phyloP scores from a whole-genome alignment of 2,888 invertebrate species.

The Mythimna ferrago region DNA sequence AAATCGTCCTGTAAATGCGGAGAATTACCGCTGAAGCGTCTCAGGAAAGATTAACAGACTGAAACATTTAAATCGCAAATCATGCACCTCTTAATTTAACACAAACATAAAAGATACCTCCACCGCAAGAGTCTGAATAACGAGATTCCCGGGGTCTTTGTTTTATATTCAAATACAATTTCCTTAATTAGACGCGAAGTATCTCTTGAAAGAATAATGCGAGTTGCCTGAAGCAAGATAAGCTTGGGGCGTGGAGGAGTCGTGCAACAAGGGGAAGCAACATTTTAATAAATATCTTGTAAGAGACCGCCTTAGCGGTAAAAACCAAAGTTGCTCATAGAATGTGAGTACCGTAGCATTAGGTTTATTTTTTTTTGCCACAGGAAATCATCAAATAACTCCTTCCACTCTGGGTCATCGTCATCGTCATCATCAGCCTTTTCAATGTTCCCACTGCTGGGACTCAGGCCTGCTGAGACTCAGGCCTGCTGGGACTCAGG shows the following conservation, averaged over 20 bases:
- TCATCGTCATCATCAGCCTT: too few species aligned
- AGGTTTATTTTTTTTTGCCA: too few species aligned
- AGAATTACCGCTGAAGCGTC: slow-evolving; percentile 10
- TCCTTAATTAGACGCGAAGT: slow-evolving; percentile 82
- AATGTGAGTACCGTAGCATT: slow-evolving; percentile 4
- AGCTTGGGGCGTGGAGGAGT: slow-evolving; percentile 61
- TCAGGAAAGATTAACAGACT: slow-evolving; percentile 25
- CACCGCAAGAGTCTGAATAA: slow-evolving; percentile 71
- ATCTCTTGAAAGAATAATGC: slow-evolving; percentile 80
- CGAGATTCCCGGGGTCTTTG: slow-evolving; percentile 72
- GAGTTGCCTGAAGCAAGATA: slow-evolving; percentile 72
- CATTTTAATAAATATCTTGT: slow-evolving; percentile 68
- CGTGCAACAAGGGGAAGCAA: slow-evolving; percentile 61
- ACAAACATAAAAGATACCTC: slow-evolving; percentile 70
- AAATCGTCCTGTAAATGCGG: slow-evolving; percentile 11
- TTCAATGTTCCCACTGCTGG: too few species aligned
- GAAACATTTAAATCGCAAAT: slow-evolving; percentile 51
- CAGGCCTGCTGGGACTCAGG: too few species aligned
- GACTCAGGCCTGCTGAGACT: too few species aligned
- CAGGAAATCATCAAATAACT: too few species aligned
- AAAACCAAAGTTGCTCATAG: slow-evolving; percentile 42
- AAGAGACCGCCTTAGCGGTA: slow-evolving; percentile 63
- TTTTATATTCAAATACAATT: slow-evolving; percentile 83
- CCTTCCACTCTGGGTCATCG: too few species aligned
- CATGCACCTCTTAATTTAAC: slow-evolving; percentile 62